Percentiles rank a stretch among this genome's conserved stretches.
phyloP scores from a whole-genome alignment of 2,113 vertebrate genomes.

The Elephas maximus region DNA sequence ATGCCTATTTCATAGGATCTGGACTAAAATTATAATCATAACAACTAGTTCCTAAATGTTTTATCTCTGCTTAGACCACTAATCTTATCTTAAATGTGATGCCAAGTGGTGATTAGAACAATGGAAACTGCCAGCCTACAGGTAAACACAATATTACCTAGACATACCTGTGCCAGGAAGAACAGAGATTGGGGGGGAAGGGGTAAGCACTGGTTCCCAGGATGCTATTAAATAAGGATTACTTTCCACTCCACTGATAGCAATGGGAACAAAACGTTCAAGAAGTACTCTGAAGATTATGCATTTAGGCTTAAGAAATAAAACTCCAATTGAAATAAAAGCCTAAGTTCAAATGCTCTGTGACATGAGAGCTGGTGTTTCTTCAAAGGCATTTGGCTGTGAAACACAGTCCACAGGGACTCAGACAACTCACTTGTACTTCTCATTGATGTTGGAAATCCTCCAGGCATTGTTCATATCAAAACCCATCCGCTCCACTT shows the following conservation, averaged over 20 bases:
- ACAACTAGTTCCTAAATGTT: conserved; percentile 18
- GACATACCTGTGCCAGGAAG: background rate
- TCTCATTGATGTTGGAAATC: conserved; percentile 98
- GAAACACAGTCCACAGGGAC: conserved; percentile 36
- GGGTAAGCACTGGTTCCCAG: background rate
- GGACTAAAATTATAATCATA: background rate
- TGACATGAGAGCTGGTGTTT: background rate
- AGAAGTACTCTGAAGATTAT: conserved; percentile 28
- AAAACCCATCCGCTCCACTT: conserved; percentile 98
- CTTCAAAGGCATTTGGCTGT: conserved; percentile 38
- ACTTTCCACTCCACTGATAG: conserved; percentile 56
- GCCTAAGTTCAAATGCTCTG: conserved; percentile 51
- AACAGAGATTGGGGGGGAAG: background rate
- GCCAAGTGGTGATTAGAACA: conserved; percentile 1
- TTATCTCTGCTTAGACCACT: conserved; percentile 6
- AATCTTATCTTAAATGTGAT: background rate
- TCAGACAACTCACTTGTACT: conserved; percentile 93
- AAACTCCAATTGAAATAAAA: conserved; percentile 64
- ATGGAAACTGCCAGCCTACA: background rate
- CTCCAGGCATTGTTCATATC: conserved; percentile 99
- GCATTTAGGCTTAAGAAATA: conserved; percentile 63
- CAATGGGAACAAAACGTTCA: conserved; percentile 46
- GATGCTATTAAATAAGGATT: conserved; percentile 18
- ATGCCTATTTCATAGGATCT: background rate
- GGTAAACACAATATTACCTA: background rate